Conservation (phyloP, 2,888 invertebrate genomes). For the Tanypteryx hageni region DNA sequence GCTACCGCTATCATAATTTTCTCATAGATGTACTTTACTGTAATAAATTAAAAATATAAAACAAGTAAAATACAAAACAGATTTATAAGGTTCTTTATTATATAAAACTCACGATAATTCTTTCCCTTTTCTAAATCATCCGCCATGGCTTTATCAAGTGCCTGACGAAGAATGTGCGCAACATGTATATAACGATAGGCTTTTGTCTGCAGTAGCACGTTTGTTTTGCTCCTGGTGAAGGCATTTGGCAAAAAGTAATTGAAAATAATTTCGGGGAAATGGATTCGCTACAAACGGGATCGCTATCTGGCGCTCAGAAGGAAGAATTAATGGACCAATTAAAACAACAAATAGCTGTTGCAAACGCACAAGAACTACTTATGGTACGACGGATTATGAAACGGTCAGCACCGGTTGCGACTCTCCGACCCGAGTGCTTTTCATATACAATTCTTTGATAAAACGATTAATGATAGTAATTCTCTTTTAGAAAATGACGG, state of each 20-base stretch:
- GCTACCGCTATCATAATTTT: slow-evolving; percentile 15
- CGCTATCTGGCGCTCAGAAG: slow-evolving; percentile 83
- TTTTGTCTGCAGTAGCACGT: background rate
- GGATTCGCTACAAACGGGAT: slow-evolving; percentile 79
- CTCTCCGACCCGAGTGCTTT: background rate
- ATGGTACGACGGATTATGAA: slow-evolving; percentile 78
- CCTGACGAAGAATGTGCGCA: background rate
- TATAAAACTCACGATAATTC: slow-evolving; percentile 21
- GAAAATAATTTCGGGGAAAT: slow-evolving; percentile 73
- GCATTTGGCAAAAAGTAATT: background rate
- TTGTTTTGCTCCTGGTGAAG: background rate
- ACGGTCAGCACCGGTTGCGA: slow-evolving; percentile 45
- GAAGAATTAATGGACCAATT: slow-evolving; percentile 96
- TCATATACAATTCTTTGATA: background rate
- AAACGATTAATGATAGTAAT: background rate
- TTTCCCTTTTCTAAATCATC: background rate
- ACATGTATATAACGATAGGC: background rate
- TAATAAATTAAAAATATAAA: background rate
- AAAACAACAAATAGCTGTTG: slow-evolving; percentile 95
- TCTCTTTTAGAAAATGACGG: slow-evolving; percentile 90
- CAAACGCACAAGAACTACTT: slow-evolving; percentile 94
- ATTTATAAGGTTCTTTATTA: background rate
- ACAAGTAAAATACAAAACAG: background rate
- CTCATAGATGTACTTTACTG: background rate
- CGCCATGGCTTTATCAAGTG: background rate